These are phyloP conservation scores for Pseudorasbora parva DNA, from an alignment of 2,113 vertebrate species.

Conservation along the genomic window DNA sequence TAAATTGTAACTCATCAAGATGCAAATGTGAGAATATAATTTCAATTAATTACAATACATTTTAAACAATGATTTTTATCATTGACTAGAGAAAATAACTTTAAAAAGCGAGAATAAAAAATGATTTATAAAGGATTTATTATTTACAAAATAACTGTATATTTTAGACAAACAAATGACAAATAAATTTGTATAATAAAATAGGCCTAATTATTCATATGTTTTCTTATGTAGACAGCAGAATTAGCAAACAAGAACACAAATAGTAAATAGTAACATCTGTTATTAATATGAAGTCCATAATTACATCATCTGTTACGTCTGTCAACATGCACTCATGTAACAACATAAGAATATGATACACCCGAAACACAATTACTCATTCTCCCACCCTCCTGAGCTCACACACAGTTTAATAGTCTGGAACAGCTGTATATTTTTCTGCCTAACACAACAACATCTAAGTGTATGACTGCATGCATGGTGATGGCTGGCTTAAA, in stretches of 20 bases:
- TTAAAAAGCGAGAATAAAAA: not conserved
- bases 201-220: not conserved
- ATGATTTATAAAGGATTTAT: not conserved
- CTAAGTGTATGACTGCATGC: not conserved
- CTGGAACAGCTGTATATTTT: not conserved
- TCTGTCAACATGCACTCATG: not conserved
- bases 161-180: not conserved
- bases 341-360: not conserved
- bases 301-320: slow-evolving; percentile 11
- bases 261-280: not conserved
- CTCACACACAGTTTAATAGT: not conserved
- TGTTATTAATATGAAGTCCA: not conserved
- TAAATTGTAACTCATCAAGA: not conserved
- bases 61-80: too few species aligned
- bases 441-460: not conserved
- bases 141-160: not conserved
- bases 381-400: not conserved
- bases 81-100: too few species aligned
- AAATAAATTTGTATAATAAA: too few species aligned
- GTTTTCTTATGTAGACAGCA: not conserved
- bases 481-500: not conserved
- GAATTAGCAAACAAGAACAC: not conserved
- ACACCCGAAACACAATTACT: not conserved
- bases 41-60: not conserved
- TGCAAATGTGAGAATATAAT: not conserved